These are phyloP conservation scores for Pangasius krempfi DNA, from an alignment of 2,797 vertebrate genomes.

Conservation along the genomic window DNA sequence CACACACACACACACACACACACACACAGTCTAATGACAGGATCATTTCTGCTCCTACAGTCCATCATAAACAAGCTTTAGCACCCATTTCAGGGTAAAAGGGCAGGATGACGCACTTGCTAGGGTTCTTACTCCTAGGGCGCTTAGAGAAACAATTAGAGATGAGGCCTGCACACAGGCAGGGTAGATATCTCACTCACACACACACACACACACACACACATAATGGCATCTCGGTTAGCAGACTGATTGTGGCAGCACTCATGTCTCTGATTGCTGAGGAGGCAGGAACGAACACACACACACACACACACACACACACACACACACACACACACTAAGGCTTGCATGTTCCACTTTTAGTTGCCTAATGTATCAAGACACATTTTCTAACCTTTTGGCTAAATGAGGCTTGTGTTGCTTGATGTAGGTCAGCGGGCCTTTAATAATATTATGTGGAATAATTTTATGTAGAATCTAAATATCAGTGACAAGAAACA, in stretches of 20 bases:
- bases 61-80: conserved; percentile 51
- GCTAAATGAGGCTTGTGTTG: background rate
- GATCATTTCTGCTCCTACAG: conserved; percentile 51
- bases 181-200: background rate
- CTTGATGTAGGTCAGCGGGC: background rate
- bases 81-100: conserved; percentile 47
- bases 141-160: conserved; percentile 40
- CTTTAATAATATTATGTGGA: background rate
- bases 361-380: background rate
- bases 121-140: conserved; percentile 13
- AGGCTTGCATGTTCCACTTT: background rate
- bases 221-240: conserved; percentile 11
- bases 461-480: background rate
- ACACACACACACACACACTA: conserved; percentile 4
- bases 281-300: background rate
- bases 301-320: conserved; percentile 3
- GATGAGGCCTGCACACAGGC: conserved; percentile 24
- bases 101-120: conserved; percentile 25
- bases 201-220: background rate
- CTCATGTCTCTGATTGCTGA: conserved; percentile 2
- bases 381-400: background rate
- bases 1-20: conserved; percentile 7
- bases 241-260: background rate
- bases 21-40: conserved; percentile 2
- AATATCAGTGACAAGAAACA: background rate